phyloP scores from a whole-genome alignment of 2,797 vertebrate genomes.

The Chromis chromis region DNA sequence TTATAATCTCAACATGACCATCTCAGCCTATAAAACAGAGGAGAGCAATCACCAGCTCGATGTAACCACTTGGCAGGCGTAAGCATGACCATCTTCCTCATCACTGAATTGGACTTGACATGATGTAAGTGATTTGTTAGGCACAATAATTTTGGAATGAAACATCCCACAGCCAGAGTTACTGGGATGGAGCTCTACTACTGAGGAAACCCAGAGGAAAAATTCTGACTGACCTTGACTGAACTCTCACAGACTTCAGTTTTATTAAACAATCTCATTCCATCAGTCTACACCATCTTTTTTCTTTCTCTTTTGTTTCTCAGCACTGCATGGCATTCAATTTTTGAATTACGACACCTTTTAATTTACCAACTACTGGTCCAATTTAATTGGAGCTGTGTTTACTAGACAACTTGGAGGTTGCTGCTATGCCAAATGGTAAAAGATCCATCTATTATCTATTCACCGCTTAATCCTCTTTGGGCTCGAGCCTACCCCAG shows the following conservation, averaged over 20 bases:
- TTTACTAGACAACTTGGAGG: background rate
- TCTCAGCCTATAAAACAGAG: too few relatives aligned
- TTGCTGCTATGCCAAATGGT: background rate
- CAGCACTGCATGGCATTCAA: background rate
- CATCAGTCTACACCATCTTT: background rate
- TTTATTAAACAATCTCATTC: background rate
- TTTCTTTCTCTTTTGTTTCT: background rate
- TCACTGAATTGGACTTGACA: constrained; percentile 24
- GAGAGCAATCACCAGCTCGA: background rate
- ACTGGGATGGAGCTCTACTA: background rate
- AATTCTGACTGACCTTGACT: background rate
- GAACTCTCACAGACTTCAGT: too few relatives aligned
- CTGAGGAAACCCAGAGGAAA: constrained; percentile 1
- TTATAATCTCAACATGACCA: too few relatives aligned
- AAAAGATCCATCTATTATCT: too few relatives aligned
- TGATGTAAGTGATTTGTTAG: background rate
- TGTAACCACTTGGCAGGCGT: background rate
- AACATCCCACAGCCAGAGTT: background rate
- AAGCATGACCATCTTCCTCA: constrained; percentile 1
- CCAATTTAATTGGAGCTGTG: background rate
- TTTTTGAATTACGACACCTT: background rate
- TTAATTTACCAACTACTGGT: background rate
- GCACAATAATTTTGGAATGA: constrained; percentile 1
- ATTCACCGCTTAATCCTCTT: too few relatives aligned
- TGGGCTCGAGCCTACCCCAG: too few relatives aligned